Conservation (phyloP, 2,113 vertebrate genomes). For the Thymallus thymallus region DNA sequence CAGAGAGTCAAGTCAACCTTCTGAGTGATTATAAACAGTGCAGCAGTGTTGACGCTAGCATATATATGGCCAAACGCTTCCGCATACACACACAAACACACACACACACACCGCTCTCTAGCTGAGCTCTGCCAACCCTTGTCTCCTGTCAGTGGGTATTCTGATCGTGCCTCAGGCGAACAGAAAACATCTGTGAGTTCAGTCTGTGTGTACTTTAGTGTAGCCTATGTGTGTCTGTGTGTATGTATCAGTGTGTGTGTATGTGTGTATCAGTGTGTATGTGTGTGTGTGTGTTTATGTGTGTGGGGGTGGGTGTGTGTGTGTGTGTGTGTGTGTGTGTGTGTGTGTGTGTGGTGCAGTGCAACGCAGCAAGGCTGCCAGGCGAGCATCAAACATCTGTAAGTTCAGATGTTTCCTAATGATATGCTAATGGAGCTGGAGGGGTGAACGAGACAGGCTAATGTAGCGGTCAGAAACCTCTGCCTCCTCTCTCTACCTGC, state of each 20-base stretch:
- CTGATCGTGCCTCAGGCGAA: slow-evolving; percentile 54
- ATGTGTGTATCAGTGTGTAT: slow-evolving; percentile 15
- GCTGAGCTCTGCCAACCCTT: slow-evolving; percentile 25
- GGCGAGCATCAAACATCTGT: slow-evolving; percentile 72
- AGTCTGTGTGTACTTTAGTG: slow-evolving; percentile 26
- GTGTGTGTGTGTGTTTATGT: slow-evolving; percentile 29
- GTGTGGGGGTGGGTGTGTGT: slow-evolving; percentile 12
- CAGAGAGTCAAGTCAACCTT: too few relatives aligned
- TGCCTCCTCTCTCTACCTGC: slow-evolving; percentile 32
- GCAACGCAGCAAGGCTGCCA: slow-evolving; percentile 61
- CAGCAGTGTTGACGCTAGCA: too few relatives aligned
- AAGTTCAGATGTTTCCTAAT: slow-evolving; percentile 76
- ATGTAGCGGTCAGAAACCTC: slow-evolving; percentile 62
- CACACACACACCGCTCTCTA: neutral
- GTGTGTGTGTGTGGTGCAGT: slow-evolving; percentile 21
- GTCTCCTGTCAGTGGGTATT: slow-evolving; percentile 38
- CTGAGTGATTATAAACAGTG: too few relatives aligned
- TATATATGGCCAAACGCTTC: too few relatives aligned
- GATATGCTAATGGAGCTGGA: slow-evolving; percentile 73
- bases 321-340: neutral
- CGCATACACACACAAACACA: too few relatives aligned
- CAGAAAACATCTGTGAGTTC: slow-evolving; percentile 68
- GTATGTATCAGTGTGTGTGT: slow-evolving; percentile 1
- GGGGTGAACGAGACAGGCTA: slow-evolving; percentile 61
- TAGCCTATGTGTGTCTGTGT: slow-evolving; percentile 7